A percentile compares a stretch with the other conserved stretches of the same genome.
Conservation (phyloP, 2,888 invertebrate genomes). For the Rosalia funebris region DNA sequence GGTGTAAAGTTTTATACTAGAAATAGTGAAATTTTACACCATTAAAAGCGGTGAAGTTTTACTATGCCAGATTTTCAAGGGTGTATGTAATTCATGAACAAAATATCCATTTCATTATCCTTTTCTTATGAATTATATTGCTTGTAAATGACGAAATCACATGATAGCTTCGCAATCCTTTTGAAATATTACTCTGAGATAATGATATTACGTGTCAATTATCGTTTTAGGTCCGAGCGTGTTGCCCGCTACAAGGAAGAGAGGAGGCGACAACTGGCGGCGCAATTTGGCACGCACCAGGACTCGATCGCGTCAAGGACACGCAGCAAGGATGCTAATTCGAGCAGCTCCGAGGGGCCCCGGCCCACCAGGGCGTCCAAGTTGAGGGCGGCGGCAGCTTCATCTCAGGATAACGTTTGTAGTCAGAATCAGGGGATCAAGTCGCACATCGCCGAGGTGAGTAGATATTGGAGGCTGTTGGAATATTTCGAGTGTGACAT, state of each 20-base stretch:
- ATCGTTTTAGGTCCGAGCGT: slow-evolving; percentile 68
- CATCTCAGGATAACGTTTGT: slow-evolving; percentile 44
- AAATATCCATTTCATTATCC: too few species aligned
- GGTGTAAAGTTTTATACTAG: too few species aligned
- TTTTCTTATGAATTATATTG: too few species aligned
- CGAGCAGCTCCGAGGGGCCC: slow-evolving; percentile 63
- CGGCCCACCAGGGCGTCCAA: slow-evolving; percentile 79
- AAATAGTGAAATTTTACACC: too few species aligned
- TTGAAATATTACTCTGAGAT: too few species aligned
- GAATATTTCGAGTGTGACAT: too few species aligned
- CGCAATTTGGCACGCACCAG: slow-evolving; percentile 60
- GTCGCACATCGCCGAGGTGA: slow-evolving; percentile 44
- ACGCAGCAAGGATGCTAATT: slow-evolving; percentile 43
- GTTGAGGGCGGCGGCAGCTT: slow-evolving; percentile 73
- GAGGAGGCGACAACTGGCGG: slow-evolving; percentile 74
- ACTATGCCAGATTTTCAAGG: too few species aligned
- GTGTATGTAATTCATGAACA: too few species aligned
- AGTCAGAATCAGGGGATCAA: slow-evolving; percentile 48
- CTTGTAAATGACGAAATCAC: too few species aligned
- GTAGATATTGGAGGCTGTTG: slow-evolving; percentile 22
- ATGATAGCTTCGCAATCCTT: too few species aligned
- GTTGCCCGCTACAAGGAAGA: slow-evolving; percentile 80
- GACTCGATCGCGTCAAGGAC: slow-evolving; percentile 23
- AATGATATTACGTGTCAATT: too few species aligned
- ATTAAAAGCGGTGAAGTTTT: too few species aligned